Evolutionary conservation across 2,113 vertebrate species (phyloP), one percentile per base, ranked within the genome.

Genomic region (Phalacrocorax aristotelis): DNA sequence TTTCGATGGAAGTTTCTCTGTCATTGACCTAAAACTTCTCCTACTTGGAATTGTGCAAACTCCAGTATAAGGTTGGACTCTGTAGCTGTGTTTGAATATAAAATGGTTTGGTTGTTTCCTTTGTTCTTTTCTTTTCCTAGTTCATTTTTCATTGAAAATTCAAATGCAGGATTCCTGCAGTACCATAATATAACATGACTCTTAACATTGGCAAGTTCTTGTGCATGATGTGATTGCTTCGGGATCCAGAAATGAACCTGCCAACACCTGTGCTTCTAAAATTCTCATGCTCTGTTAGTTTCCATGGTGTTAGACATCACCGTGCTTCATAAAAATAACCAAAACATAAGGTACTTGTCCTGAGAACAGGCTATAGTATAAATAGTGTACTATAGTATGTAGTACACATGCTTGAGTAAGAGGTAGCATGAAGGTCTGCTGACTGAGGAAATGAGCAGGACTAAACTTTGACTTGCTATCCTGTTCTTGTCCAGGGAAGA

Each of bases 101-200:
- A 68, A 48, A 62, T 69, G 1, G 22, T 91, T 88, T 72, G 8
- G 9, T 95, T 78, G 3, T 75, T 95, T 82, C 21, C 26, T 75
- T 64, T n/a, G 9, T 32, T 76, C 2, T 46, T 44, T 70, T 58
- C n/a, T 40, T 34, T 38, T 6, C 11, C 38, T 49, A 38, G 29
- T 52, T 74, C 90, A 30, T 87, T 90, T 92, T 89, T 75, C 23
- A 69, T 11, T 48, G 29, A 68, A 89, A 95, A 78, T 84, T 87
- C 48, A 80, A 72, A 52, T 83, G 18, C 29, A 76, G 40, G 36
- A 60, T 80, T 94, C 42, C 60, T 83, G 38, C 27, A 55, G 32
- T 49, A 26, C 38, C 0, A 0, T 68, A 65, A 9, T 8, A 11
- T 38, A 66, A 29, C 25, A 29, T 4, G 36, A 58, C 30, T 62